Conservation (phyloP, 2,113 vertebrate genomes). For the Fregata magnificens region DNA sequence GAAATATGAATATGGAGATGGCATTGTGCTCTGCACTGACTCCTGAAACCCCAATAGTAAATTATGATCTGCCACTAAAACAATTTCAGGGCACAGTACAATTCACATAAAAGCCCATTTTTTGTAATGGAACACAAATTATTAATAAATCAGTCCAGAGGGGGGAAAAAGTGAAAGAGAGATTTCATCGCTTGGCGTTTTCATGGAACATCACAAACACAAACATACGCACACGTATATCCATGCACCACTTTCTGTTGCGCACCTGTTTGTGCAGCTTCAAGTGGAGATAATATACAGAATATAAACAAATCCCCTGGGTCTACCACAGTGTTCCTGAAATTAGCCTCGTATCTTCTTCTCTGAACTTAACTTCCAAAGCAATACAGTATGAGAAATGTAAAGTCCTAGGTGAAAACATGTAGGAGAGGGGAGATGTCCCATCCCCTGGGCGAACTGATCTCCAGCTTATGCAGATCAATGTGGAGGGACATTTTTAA, state of each 20-base stretch:
- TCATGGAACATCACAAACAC: background rate
- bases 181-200: background rate
- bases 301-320: background rate
- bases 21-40: conserved; percentile 59
- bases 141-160: conserved; percentile 65
- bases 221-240: background rate
- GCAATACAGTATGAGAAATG: background rate
- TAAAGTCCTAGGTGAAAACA: background rate
- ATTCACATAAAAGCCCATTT: conserved; percentile 42
- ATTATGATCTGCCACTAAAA: conserved; percentile 59
- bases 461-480: background rate
- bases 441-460: background rate
- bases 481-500: background rate
- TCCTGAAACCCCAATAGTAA: conserved; percentile 61
- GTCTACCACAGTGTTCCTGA: background rate
- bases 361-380: background rate
- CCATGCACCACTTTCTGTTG: background rate
- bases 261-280: background rate
- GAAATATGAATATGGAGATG: conserved; percentile 79
- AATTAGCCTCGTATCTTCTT: background rate
- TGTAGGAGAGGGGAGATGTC: background rate
- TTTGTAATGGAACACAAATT: conserved; percentile 62
- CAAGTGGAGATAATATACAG: background rate
- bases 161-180: background rate
- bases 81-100: conserved; percentile 54